These are phyloP conservation scores for Chloroclystis v-ata DNA, from an alignment of 2,888 invertebrate genomes.

Conservation along the genomic window DNA sequence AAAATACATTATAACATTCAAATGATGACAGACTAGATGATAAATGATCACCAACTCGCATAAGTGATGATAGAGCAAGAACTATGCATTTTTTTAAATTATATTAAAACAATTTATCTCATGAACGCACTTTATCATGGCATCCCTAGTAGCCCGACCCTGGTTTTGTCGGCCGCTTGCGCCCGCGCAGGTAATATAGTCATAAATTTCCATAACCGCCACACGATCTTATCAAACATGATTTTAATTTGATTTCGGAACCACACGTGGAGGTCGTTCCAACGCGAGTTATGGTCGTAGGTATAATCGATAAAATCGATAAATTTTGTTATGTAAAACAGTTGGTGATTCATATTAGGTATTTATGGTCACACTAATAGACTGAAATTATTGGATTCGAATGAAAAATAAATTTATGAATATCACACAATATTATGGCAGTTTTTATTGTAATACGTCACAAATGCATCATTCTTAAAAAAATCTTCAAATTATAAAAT, in stretches of 20 bases:
- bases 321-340: constrained; percentile 25
- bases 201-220: constrained; percentile 79
- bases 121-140: neutral
- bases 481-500: too few relatives aligned
- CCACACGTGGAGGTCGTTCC: constrained; percentile 73
- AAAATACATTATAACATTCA: neutral
- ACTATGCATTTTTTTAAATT: too few relatives aligned
- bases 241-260: constrained; percentile 77
- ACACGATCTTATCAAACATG: constrained; percentile 78
- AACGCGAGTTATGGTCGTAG: constrained; percentile 65
- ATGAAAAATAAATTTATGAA: neutral
- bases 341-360: constrained; percentile 12
- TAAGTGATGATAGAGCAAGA: too few relatives aligned
- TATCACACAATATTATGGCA: too few relatives aligned
- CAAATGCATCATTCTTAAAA: too few relatives aligned
- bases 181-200: constrained; percentile 77
- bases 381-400: neutral
- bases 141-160: constrained; percentile 49
- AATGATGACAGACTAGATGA: too few relatives aligned
- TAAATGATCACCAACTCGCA: too few relatives aligned
- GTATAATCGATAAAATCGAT: constrained; percentile 40
- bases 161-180: constrained; percentile 67
- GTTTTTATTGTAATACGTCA: too few relatives aligned
- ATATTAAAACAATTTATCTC: neutral
- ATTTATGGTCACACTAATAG: neutral